Base-by-base conservation (phyloP, 2,888 invertebrate species). In the Metellina segmentata region DNA sequence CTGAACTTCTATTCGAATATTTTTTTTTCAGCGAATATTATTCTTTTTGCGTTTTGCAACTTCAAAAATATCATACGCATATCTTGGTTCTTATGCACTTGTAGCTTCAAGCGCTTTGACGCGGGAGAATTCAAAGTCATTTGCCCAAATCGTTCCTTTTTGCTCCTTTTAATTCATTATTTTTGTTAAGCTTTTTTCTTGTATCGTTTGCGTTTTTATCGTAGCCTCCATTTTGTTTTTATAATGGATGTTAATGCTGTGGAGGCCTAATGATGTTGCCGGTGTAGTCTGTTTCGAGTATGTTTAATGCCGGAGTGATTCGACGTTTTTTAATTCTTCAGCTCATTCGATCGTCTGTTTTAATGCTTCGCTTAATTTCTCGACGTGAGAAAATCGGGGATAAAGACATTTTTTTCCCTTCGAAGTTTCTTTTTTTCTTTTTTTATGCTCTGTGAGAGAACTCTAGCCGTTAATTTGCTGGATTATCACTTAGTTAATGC, bases 401-500 rank as follows among this genome's bases (percentile, higher is more conserved):
- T 79, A 11, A 61, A 61, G 61, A 74, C 53, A 53, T 34, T 85
- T 85, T 74, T 13, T 34, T 72, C 20, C n/a, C 20, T 20, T 19
- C 34, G 6, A 9, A 1, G 11, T 8, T 7, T 77, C 48, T 85
- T 69, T n/a, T 79, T 79, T 19, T 20, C 7, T 79, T 79, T n/a
- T 51, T 48, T 48, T n/a, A n/a, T n/a, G n/a, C 75, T 48, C 75
- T 75, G 48, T 48, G 48, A 19, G 75, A 48, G 48, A 20, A 75
- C 79, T n/a, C 16, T 16, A 74, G 53, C 83, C 83, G 70, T 89
- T 83, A 89, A 89, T 89, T 89, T 89, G 83, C 78, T 78, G 83
- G 83, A 83, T 89, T 89, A 89, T 89, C 78, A 78, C 89, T 89
- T 83, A 79, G 71, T 87, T 87, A 87, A 87, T 87, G 72, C 87